Conservation (phyloP, 2,888 invertebrate genomes). For the Pyrocoelia pectoralis region DNA sequence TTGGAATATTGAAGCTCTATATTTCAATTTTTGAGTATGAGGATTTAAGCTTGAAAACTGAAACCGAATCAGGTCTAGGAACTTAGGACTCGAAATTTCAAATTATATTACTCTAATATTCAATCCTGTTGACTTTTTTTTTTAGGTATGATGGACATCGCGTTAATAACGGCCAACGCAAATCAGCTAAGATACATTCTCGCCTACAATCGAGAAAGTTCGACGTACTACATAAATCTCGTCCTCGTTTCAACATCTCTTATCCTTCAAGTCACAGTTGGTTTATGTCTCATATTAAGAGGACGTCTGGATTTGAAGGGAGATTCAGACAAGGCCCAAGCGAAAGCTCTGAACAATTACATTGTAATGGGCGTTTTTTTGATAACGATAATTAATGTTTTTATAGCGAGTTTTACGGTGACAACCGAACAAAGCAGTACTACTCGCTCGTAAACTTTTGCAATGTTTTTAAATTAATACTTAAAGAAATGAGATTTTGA, state of each 20-base stretch:
- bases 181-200: conserved; percentile 73
- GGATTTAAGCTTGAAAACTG: too few species aligned
- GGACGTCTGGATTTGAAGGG: conserved; percentile 65
- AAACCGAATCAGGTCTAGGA: too few species aligned
- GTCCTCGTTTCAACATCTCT: conserved; percentile 67
- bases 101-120: not conserved
- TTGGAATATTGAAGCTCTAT: too few species aligned
- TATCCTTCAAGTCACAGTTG: conserved; percentile 70
- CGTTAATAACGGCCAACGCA: conserved; percentile 74
- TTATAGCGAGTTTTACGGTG: conserved; percentile 71
- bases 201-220: conserved; percentile 65
- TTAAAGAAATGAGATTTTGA: too few species aligned
- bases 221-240: conserved; percentile 67
- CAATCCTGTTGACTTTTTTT: conserved; percentile 33
- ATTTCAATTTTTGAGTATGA: too few species aligned
- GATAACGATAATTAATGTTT: conserved; percentile 73
- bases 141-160: conserved; percentile 74
- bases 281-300: conserved; percentile 67
- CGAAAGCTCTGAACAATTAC: conserved; percentile 67
- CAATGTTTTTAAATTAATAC: not conserved
- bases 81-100: not conserved
- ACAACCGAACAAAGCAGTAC: conserved; percentile 43
- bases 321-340: conserved; percentile 60
- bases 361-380: conserved; percentile 71
- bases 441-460: not conserved